A percentile compares a stretch with the other conserved stretches of the same genome.
Conservation (phyloP, 2,888 invertebrate species). For the Aplocera efformata region DNA sequence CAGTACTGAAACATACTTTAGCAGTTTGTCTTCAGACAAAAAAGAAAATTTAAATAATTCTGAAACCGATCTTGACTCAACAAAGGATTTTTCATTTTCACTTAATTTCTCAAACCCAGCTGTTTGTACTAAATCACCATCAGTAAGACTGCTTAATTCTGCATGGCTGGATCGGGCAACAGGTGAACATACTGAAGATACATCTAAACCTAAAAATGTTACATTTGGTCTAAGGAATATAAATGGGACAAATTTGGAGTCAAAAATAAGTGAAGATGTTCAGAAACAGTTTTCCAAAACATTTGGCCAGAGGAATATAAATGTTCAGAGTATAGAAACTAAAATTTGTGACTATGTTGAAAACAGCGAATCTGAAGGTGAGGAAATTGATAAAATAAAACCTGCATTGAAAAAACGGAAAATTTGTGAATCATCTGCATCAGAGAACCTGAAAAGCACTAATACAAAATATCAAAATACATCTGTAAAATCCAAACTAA, state of each 20-base stretch:
- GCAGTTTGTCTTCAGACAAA: slow-evolving; percentile 16
- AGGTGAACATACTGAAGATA: slow-evolving; percentile 50
- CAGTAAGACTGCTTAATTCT: slow-evolving; percentile 56
- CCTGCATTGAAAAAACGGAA: slow-evolving; percentile 81
- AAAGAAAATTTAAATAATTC: slow-evolving; percentile 11
- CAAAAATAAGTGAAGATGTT: background rate
- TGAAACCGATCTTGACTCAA: slow-evolving; percentile 11
- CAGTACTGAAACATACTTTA: slow-evolving; percentile 18
- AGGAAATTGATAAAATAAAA: slow-evolving; percentile 71
- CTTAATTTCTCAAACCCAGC: slow-evolving; percentile 12
- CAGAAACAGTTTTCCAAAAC: too few species aligned
- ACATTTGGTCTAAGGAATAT: slow-evolving; percentile 65
- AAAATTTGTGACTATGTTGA: slow-evolving; percentile 83
- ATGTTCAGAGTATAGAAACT: slow-evolving; percentile 37
- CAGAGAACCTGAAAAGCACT: slow-evolving; percentile 2
- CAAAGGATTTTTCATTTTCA: slow-evolving; percentile 13
- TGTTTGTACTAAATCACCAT: slow-evolving; percentile 21
- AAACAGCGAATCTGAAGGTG: slow-evolving; percentile 85
- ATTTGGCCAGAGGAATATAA: slow-evolving; percentile 8
- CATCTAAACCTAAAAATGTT: slow-evolving; percentile 16
- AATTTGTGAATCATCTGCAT: slow-evolving; percentile 28
- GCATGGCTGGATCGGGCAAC: slow-evolving; percentile 71
- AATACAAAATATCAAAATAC: slow-evolving; percentile 7
- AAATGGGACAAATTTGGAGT: slow-evolving; percentile 14
- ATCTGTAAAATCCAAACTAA: slow-evolving; percentile 9